Percentiles rank a stretch among this genome's conserved stretches.
phyloP scores from a whole-genome alignment of 2,888 invertebrate species.

The Macaria liturata region DNA sequence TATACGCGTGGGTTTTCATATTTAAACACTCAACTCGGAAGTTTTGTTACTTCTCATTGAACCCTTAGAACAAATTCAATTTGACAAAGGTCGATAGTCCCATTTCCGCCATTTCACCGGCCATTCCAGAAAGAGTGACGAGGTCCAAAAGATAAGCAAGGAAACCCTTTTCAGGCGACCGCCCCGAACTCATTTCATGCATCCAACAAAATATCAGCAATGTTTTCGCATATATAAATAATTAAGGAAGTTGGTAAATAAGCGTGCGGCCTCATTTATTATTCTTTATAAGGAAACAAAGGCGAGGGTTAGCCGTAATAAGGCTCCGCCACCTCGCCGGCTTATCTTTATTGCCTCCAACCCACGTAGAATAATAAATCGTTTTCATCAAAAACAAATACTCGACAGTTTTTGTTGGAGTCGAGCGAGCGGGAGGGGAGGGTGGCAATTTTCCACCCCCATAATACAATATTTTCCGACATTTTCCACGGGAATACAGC shows the following conservation, averaged over 20 bases:
- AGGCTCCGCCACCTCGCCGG: conserved; percentile 83
- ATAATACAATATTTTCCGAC: conserved; percentile 84
- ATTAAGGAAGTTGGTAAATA: conserved; percentile 82
- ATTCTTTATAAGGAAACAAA: conserved; percentile 84
- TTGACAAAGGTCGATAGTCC: conserved; percentile 23
- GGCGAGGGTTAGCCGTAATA: conserved; percentile 84
- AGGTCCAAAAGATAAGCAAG: conserved; percentile 32
- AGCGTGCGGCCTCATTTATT: conserved; percentile 82
- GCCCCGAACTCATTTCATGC: conserved; percentile 51
- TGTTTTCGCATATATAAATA: conserved; percentile 80
- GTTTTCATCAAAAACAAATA: conserved; percentile 84
- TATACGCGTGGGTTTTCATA: too few relatives aligned
- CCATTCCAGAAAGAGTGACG: conserved; percentile 23
- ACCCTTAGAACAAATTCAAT: conserved; percentile 13
- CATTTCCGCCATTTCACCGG: conserved; percentile 24
- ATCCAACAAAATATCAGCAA: conserved; percentile 73
- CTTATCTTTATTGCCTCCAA: conserved; percentile 84
- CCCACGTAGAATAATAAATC: conserved; percentile 84
- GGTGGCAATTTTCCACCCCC: conserved; percentile 84
- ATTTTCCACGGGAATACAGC: conserved; percentile 84
- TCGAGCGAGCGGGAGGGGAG: conserved; percentile 78
- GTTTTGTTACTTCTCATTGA: not conserved
- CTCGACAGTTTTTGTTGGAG: conserved; percentile 84
- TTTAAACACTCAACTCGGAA: not conserved
- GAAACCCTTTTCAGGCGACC: conserved; percentile 38